Base-by-base conservation (phyloP, 1,140 invertebrate genomes). In the Leptonema lineaticorne region DNA sequence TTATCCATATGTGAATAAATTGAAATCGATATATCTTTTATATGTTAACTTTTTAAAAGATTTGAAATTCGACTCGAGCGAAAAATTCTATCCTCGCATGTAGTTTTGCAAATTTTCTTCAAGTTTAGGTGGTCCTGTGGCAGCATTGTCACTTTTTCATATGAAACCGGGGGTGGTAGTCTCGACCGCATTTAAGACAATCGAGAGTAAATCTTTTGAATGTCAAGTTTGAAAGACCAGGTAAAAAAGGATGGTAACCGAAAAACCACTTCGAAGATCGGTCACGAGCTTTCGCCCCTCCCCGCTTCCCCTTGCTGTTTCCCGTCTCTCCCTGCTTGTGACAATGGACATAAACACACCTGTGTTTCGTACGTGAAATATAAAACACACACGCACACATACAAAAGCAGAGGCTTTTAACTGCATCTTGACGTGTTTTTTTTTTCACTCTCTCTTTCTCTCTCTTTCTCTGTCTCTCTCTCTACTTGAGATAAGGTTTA, bases 251-350 rank as follows among this genome's bases (percentile, higher is more conserved):
- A n/a, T 6, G 30, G 30, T 33, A 33, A 33, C 5, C 11, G 11
- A 6, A 45, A 53, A 24, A 53, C 18, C 18, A 53, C 9, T 53
- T 24, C 9, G 27, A 24, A 9, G 50, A 9, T 53, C 22, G 50
- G 50, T 53, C 50, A 53, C 50, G 50, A 53, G 50, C 50, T 24
- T 53, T n/a, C n/a, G n/a, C n/a, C n/a, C n/a, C n/a, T n/a, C n/a
- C n/a, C n/a, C n/a, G n/a, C n/a, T n/a, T n/a, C n/a, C n/a, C n/a
- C n/a, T n/a, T n/a, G n/a, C n/a, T n/a, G n/a, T n/a, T n/a, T n/a
- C n/a, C n/a, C n/a, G n/a, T n/a, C n/a, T n/a, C n/a, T n/a, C n/a
- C n/a, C n/a, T n/a, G n/a, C n/a, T n/a, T n/a, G n/a, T 11, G 9
- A 53, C 50, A 53, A 53, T 53, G 18, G 4, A 26, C n/a, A n/a